These are phyloP conservation scores for Ianthella basta DNA, from an alignment of 37 sponge, comb jelly and placozoan species.

Conservation along the genomic window DNA sequence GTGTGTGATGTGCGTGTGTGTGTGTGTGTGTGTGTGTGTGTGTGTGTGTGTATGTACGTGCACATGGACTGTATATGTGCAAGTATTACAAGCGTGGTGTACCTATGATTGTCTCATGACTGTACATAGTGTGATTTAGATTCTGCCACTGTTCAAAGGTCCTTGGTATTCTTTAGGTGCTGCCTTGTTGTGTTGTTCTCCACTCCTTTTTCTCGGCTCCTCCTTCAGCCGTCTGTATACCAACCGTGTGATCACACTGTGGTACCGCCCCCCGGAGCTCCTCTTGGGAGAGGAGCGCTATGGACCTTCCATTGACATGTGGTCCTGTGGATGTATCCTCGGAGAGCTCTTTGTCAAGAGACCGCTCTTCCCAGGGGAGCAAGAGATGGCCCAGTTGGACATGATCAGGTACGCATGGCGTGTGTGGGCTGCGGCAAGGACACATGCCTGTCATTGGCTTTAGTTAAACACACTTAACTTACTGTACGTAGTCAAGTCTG, in stretches of 20 bases:
- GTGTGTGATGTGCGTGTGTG: too few relatives aligned
- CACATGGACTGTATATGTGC: not conserved
- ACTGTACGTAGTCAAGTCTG: too few relatives aligned
- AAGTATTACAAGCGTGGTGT: not conserved
- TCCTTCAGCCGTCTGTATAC: conserved; percentile 95
- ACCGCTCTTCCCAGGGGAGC: conserved; percentile 80
- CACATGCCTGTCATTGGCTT: not conserved
- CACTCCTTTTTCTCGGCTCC: not conserved
- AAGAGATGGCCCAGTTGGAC: conserved; percentile 84
- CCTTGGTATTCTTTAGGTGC: not conserved
- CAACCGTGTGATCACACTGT: conserved; percentile 95
- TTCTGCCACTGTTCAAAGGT: not conserved
- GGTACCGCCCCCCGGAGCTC: conserved; percentile 98
- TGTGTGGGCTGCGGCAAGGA: not conserved
- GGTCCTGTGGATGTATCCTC: conserved; percentile 98
- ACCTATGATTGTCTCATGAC: not conserved
- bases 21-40: too few relatives aligned
- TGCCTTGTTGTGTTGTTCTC: not conserved
- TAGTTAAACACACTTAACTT: too few relatives aligned
- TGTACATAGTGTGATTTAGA: not conserved
- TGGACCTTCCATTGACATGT: conserved; percentile 94
- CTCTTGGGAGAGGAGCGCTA: conserved; percentile 96
- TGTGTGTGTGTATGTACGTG: not conserved
- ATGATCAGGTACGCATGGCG: conserved; percentile 71
- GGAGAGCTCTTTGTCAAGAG: conserved; percentile 93